Percentiles rank a stretch among this genome's conserved stretches.
These are phyloP conservation scores for Aporophyla nigra DNA, from an alignment of 2,888 invertebrate genomes.

Conservation along the genomic window DNA sequence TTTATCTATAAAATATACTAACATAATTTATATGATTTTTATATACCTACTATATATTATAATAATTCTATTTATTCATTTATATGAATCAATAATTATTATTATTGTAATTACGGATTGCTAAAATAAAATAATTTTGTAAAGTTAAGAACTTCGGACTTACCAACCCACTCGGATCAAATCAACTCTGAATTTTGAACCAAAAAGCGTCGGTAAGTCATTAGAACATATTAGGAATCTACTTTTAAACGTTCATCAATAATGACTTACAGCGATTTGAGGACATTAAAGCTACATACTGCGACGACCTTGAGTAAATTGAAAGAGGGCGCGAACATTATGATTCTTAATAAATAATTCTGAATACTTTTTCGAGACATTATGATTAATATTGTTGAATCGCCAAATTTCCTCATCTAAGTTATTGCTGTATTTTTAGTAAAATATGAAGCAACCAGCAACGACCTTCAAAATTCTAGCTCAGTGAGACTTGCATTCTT, in stretches of 20 bases:
- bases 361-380: background rate
- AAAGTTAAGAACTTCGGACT: too few species aligned
- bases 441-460: conserved; percentile 10
- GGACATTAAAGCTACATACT: background rate
- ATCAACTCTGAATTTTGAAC: too few species aligned
- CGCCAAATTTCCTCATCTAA: background rate
- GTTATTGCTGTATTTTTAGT: background rate
- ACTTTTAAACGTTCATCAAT: background rate
- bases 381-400: background rate
- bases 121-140: too few species aligned
- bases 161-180: too few species aligned
- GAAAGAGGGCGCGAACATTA: background rate
- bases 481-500: background rate
- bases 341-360: too few species aligned
- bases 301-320: too few species aligned
- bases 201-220: background rate
- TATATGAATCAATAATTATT: too few species aligned
- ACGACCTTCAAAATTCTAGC: background rate
- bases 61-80: too few species aligned
- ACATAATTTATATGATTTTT: too few species aligned
- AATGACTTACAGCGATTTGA: background rate
- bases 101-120: too few species aligned
- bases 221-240: background rate
- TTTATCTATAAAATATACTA: too few species aligned
- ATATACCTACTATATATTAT: too few species aligned